A percentile compares a stretch with the other conserved stretches of the same genome.
These are phyloP conservation scores for Amblyraja radiata DNA, from an alignment of 2,797 vertebrate species.

Conservation along the genomic window DNA sequence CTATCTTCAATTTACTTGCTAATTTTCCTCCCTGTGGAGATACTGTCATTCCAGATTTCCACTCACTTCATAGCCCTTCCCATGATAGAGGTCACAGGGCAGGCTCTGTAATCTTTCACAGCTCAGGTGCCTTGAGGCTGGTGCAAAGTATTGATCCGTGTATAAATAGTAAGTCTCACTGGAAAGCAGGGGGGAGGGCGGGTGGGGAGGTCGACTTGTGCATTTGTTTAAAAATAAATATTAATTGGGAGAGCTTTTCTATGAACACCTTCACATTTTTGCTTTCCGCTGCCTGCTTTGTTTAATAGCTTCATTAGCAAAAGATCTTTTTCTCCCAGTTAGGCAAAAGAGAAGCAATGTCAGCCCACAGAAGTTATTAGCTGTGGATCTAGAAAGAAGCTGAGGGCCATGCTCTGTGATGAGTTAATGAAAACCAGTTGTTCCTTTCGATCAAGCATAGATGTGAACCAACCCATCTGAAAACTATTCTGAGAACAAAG, in stretches of 20 bases:
- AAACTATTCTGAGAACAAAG: constrained; percentile 24
- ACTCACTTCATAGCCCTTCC: neutral
- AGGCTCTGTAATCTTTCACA: neutral
- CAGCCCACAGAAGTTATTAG: neutral
- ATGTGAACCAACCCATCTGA: constrained; percentile 3
- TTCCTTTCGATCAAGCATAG: neutral
- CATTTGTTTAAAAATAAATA: neutral
- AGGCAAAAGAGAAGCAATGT: constrained; percentile 14
- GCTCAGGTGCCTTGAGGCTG: neutral
- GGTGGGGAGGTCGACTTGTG: no score
- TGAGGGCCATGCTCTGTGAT: neutral
- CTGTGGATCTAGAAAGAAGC: neutral
- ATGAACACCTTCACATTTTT: neutral
- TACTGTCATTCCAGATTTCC: neutral
- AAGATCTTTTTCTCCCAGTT: neutral
- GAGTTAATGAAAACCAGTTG: constrained; percentile 34
- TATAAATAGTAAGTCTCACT: neutral
- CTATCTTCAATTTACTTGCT: constrained; percentile 5
- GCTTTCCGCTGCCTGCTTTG: neutral
- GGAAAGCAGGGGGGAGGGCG: neutral
- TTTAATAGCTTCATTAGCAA: neutral
- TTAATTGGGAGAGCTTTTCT: neutral
- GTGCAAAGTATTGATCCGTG: neutral
- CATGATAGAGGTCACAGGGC: neutral
- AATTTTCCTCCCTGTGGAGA: neutral